A percentile compares a stretch with the other conserved stretches of the same genome.
These are phyloP conservation scores for Achlya flavicornis DNA, from an alignment of 2,888 invertebrate genomes.

Conservation along the genomic window DNA sequence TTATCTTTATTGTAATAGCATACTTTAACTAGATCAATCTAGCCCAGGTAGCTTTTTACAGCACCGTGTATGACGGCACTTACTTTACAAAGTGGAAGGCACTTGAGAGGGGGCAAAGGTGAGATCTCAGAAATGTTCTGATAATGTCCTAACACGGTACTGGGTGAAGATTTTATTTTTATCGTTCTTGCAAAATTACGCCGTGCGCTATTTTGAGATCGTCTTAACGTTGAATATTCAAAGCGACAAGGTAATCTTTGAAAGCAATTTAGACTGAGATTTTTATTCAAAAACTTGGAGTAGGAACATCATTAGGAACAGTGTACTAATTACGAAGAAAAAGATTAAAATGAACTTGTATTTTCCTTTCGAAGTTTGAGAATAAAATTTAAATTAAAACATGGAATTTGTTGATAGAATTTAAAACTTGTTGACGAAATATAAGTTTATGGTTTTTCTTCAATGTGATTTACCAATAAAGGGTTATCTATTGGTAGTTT, in stretches of 20 bases:
- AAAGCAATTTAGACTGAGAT: conserved; percentile 4
- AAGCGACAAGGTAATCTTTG: conserved; percentile 8
- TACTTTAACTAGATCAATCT: too few relatives aligned
- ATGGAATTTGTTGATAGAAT: too few relatives aligned
- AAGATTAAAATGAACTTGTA: not conserved
- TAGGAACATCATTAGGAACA: conserved; percentile 2
- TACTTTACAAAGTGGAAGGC: conserved; percentile 3
- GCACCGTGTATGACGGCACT: not conserved
- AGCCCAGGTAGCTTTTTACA: not conserved
- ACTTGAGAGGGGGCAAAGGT: conserved; percentile 17
- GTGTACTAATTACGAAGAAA: not conserved
- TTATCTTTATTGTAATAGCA: too few relatives aligned
- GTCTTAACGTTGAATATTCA: not conserved
- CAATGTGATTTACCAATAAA: too few relatives aligned
- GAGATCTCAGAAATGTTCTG: conserved; percentile 35
- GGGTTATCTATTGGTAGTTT: too few relatives aligned
- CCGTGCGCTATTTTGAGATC: not conserved
- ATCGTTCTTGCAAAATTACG: conserved; percentile 31
- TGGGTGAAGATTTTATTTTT: conserved; percentile 35
- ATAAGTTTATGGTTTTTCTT: too few relatives aligned
- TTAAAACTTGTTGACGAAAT: too few relatives aligned
- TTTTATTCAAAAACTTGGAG: not conserved
- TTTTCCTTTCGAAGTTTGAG: not conserved
- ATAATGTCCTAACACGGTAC: conserved; percentile 31
- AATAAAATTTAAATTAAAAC: not conserved